Percentiles rank a stretch among this genome's conserved stretches.
Evolutionary conservation across 53 echinoderm and acorn worm genomes (phyloP).

Genomic region (Paracentrotus lividus): DNA sequence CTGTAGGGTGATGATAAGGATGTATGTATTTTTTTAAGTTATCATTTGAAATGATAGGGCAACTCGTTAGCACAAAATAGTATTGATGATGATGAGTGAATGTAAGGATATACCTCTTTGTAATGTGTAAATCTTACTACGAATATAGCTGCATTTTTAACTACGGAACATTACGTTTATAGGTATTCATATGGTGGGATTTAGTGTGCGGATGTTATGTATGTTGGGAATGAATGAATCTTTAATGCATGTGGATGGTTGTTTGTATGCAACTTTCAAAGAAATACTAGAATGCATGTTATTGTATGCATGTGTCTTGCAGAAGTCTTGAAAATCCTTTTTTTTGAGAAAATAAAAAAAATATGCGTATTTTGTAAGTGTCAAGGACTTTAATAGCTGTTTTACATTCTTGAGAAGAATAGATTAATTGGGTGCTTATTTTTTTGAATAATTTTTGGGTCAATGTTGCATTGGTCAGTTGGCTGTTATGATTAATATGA

Average conservation of each 20-base stretch:
- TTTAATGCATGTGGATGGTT: slow-evolving; percentile 59
- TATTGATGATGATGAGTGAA: slow-evolving; percentile 52
- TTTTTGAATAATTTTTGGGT: slow-evolving; percentile 22
- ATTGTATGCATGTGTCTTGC: slow-evolving; percentile 72
- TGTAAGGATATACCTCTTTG: slow-evolving; percentile 70
- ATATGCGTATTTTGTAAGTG: slow-evolving; percentile 34
- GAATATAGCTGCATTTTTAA: slow-evolving; percentile 70
- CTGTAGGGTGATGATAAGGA: slow-evolving; percentile 21
- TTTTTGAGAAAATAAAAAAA: slow-evolving; percentile 44
- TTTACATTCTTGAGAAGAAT: slow-evolving; percentile 31
- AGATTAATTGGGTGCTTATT: slow-evolving; percentile 50
- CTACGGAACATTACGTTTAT: slow-evolving; percentile 47
- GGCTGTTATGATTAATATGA: slow-evolving; percentile 29
- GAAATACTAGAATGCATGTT: slow-evolving; percentile 55
- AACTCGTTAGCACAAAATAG: slow-evolving; percentile 66
- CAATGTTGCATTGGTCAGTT: neutral
- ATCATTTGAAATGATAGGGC: slow-evolving; percentile 67
- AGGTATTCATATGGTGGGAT: slow-evolving; percentile 15
- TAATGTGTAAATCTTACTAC: slow-evolving; percentile 64
- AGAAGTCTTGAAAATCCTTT: slow-evolving; percentile 42
- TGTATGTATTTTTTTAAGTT: slow-evolving; percentile 58
- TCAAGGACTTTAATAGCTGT: slow-evolving; percentile 26
- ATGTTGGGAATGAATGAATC: slow-evolving; percentile 64
- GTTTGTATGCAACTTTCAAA: slow-evolving; percentile 60
- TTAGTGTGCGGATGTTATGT: slow-evolving; percentile 39